phyloP scores from a whole-genome alignment of 2,797 vertebrate genomes.

The Gymnodraco acuticeps region DNA sequence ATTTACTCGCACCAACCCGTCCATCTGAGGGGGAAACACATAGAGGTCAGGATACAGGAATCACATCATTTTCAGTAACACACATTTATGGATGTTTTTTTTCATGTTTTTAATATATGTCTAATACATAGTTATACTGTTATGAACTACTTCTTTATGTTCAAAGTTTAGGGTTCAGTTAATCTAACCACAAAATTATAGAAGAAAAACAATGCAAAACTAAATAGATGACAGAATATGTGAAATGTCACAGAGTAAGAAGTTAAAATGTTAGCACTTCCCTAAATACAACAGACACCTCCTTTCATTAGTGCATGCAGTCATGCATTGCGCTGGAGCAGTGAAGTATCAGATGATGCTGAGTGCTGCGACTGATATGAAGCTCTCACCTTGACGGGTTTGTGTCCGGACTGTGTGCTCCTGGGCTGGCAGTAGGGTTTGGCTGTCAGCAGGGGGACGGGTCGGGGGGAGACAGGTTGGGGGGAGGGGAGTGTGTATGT shows the following conservation, averaged over 20 bases:
- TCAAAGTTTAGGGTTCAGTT: neutral
- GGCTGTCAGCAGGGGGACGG: constrained; percentile 93
- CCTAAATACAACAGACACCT: constrained; percentile 14
- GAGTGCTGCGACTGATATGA: neutral
- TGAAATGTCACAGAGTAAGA: neutral
- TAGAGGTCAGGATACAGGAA: neutral
- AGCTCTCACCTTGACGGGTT: constrained; percentile 90
- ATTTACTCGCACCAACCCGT: constrained; percentile 90
- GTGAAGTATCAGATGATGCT: constrained; percentile 11
- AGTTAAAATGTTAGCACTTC: neutral
- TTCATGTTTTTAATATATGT: too few species aligned
- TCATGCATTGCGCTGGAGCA: neutral
- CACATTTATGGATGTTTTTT: too few species aligned
- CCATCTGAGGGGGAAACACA: constrained; percentile 70
- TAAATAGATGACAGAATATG: neutral
- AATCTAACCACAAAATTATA: neutral
- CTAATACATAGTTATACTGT: too few species aligned
- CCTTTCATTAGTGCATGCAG: neutral
- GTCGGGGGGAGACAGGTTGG: constrained; percentile 82
- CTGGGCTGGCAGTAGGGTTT: constrained; percentile 95
- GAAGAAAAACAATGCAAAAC: neutral
- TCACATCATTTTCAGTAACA: too few species aligned
- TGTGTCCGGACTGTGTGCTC: constrained; percentile 86
- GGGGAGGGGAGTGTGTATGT: constrained; percentile 79
- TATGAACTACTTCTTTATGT: too few species aligned